These are phyloP conservation scores for Colossoma macropomum DNA, from an alignment of 2,113 vertebrate species.

Conservation along the genomic window DNA sequence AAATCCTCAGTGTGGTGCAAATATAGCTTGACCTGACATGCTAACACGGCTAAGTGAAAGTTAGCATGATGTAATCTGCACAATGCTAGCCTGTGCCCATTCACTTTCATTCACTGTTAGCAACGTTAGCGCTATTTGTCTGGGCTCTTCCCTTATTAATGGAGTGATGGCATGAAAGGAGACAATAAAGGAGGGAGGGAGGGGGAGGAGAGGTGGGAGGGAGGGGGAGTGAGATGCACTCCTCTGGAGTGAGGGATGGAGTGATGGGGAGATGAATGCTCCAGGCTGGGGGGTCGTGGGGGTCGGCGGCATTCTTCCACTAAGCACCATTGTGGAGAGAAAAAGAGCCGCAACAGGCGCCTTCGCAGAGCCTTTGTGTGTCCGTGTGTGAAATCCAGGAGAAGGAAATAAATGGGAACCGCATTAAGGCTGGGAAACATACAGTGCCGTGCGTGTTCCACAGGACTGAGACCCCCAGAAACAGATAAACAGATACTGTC, in stretches of 20 bases:
- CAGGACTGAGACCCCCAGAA: too few species aligned
- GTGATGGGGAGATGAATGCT: constrained; percentile 66
- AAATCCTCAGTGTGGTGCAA: too few species aligned
- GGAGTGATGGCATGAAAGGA: constrained; percentile 61
- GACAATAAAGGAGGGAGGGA: constrained; percentile 61
- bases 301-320: constrained; percentile 71
- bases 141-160: neutral
- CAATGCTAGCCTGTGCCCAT: neutral
- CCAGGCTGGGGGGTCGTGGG: constrained; percentile 64
- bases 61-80: neutral
- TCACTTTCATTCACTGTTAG: neutral
- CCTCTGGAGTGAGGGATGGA: constrained; percentile 32
- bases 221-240: constrained; percentile 47
- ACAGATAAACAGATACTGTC: too few species aligned
- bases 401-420: neutral
- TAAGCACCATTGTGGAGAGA: constrained; percentile 61
- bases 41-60: neutral
- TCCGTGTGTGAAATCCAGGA: constrained; percentile 23
- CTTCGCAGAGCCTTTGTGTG: constrained; percentile 19
- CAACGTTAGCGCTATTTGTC: neutral
- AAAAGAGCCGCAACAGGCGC: constrained; percentile 59
- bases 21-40: neutral
- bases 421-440: neutral
- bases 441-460: too few species aligned
- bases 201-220: constrained; percentile 40